Base-by-base conservation (phyloP, 2,888 invertebrate genomes). In the Gonocerus acuteangulatus region DNA sequence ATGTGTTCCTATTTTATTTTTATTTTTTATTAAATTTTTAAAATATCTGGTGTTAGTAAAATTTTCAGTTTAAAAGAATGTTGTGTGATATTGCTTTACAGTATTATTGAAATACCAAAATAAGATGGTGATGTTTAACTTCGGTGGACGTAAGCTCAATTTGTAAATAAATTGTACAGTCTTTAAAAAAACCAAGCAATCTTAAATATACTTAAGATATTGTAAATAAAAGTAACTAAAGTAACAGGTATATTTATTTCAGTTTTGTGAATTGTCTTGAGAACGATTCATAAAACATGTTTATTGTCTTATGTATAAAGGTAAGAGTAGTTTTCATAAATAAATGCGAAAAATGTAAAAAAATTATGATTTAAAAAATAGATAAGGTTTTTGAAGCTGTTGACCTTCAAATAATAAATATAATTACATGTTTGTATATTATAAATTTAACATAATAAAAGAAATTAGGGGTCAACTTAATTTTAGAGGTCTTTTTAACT, bases 321-420 rank as follows among this genome's bases (percentile, higher is more conserved):
- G 59, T 62, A 52, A 57, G 47, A 58, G 63, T 65, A 65, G 65
- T 65, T 63, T 65, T 63, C 65, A 45, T 63, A 59, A n/a, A 69
- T 54, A 74, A 21, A 72, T 72, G 52, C 68, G 69, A 68, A 54
- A 74, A 22, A 72, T 72, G 52, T 69, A 69, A 61, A 62, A 74
- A 16, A 66, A 73, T 59, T 71, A 73, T 51, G 52, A 57, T 59
- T 63, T 16, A 61, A 67, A 52, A 32, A 36, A 44, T 62, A 54
- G 23, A 42, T 65, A 1, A 62, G 69, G 0, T 56, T 72, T 2
- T 69, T 22, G 63, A 2, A 68, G 36, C 54, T 64, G 64, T 62
- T 64, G 64, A 61, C 64, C 61, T 64, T 61, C 34, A 39, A 54
- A 62, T 36, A 60, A 48, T 54, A 62, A 52, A 61, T 61, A 63